phyloP scores from a whole-genome alignment of 2,888 invertebrate genomes.

The Endomychus coccineus region DNA sequence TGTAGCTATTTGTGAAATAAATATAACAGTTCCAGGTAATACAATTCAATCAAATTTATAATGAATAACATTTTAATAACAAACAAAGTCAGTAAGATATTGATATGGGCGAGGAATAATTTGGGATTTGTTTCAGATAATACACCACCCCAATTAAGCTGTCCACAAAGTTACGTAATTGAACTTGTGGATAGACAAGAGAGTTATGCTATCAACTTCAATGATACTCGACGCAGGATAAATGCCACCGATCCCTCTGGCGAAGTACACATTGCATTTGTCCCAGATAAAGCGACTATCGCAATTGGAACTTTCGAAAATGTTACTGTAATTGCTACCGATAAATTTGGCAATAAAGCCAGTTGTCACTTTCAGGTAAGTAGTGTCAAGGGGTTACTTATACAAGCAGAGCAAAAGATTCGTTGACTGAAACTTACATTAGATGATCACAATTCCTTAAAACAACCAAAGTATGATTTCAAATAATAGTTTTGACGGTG shows the following conservation, averaged over 20 bases:
- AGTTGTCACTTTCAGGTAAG: conserved; percentile 83
- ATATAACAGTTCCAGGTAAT: conserved; percentile 80
- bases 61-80: neutral
- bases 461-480: too few species aligned
- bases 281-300: conserved; percentile 78
- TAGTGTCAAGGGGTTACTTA: too few species aligned
- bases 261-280: conserved; percentile 73
- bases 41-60: too few species aligned
- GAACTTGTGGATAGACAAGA: conserved; percentile 86
- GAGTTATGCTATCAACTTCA: conserved; percentile 84
- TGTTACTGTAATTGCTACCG: conserved; percentile 82
- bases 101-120: neutral
- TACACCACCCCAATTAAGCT: conserved; percentile 82
- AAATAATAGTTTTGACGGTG: too few species aligned
- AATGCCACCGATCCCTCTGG: conserved; percentile 85
- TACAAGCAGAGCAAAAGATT: too few species aligned
- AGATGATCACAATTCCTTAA: too few species aligned
- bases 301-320: conserved; percentile 84
- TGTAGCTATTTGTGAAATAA: conserved; percentile 93
- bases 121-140: conserved; percentile 53
- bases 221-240: conserved; percentile 76
- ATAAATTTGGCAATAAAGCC: conserved; percentile 81
- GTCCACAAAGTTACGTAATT: conserved; percentile 90
- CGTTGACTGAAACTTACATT: too few species aligned
- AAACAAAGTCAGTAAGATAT: neutral